Percentiles rank a stretch among this genome's conserved stretches.
Evolutionary conservation across 2,113 vertebrate genomes (phyloP).

Genomic region (Suricata suricatta): DNA sequence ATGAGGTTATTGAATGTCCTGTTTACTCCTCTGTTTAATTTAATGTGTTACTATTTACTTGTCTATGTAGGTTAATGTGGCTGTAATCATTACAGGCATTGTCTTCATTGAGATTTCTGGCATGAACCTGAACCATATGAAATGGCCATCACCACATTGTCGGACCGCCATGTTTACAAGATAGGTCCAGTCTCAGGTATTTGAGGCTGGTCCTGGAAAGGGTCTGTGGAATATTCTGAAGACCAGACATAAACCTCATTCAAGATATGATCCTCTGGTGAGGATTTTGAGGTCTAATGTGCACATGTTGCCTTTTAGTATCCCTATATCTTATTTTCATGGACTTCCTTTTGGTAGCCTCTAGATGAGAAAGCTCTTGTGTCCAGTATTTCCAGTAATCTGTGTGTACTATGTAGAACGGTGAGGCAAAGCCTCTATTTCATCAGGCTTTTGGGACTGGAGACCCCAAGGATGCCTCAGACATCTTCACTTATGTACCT

Average conservation of each 20-base stretch:
- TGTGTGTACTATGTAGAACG: background rate
- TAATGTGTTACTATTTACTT: background rate
- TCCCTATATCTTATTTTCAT: rapidly evolving
- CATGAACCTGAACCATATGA: rapidly evolving
- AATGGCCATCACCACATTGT: rapidly evolving
- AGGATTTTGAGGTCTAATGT: background rate
- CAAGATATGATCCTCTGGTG: background rate
- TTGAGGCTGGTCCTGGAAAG: background rate
- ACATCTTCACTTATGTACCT: background rate
- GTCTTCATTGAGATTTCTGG: background rate
- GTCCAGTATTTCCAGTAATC: background rate
- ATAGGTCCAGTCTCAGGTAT: background rate
- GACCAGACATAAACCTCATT: background rate
- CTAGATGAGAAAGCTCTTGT: background rate
- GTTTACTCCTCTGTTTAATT: background rate
- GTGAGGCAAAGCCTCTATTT: rapidly evolving
- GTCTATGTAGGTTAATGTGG: background rate
- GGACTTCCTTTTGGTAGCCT: background rate
- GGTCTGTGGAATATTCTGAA: background rate
- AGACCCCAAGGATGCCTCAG: rapidly evolving
- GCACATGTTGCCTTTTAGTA: background rate
- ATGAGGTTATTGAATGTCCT: background rate
- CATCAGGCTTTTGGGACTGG: background rate
- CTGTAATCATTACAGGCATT: background rate
- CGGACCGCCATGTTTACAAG: background rate